A percentile compares a stretch with the other conserved stretches of the same genome.
Conservation (phyloP, 1,140 invertebrate species). For the Leptopilina clavipes region DNA sequence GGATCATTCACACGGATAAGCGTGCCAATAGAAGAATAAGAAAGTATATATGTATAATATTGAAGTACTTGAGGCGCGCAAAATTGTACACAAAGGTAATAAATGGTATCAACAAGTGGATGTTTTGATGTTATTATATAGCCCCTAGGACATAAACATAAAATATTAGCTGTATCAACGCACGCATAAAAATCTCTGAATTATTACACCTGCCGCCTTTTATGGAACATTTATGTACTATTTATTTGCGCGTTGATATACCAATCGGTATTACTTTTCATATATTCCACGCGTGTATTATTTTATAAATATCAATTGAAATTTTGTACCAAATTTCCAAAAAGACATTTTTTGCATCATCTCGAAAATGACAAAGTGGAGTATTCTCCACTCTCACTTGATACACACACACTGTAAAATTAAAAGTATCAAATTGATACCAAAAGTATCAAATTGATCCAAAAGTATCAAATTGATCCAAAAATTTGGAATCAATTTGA, state of each 20-base stretch:
- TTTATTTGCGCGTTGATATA: conserved; percentile 5
- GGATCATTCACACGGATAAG: conserved; percentile 14
- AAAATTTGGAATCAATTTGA: no score
- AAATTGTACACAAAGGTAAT: conserved; percentile 54
- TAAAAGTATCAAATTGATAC: no score
- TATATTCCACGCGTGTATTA: no score
- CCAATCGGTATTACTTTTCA: not conserved
- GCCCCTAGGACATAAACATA: conserved; percentile 36
- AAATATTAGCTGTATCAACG: conserved; percentile 38
- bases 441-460: no score
- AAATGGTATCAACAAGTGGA: conserved; percentile 69
- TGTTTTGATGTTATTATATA: conserved; percentile 55
- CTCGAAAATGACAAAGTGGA: no score
- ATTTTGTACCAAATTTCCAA: no score
- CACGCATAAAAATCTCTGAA: conserved; percentile 35
- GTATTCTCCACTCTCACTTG: no score
- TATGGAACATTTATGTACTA: conserved; percentile 17
- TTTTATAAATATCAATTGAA: no score
- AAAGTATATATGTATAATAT: conserved; percentile 17
- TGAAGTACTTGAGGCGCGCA: conserved; percentile 21
- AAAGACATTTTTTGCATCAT: no score
- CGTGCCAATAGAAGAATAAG: conserved; percentile 20
- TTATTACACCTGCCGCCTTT: conserved; percentile 27
- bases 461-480: no score
- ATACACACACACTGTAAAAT: no score